Base-by-base conservation (phyloP, 2,113 vertebrate species). In the Oryzias celebensis region DNA sequence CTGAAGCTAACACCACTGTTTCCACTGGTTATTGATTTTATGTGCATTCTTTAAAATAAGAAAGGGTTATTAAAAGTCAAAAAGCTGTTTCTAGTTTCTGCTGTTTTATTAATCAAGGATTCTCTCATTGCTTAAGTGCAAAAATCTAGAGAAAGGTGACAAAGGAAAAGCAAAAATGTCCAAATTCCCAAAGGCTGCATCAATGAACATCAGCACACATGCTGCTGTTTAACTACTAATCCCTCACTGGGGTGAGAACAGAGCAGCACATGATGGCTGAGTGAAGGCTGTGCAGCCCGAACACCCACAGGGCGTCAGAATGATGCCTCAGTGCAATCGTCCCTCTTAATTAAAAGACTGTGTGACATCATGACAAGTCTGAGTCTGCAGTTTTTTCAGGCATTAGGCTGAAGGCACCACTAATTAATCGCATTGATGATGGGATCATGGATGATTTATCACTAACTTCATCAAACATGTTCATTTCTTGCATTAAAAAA, bases 121-220 rank as follows among this genome's bases (percentile, higher is more conserved):
- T 28, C 4, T 28, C 26, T 28, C 5, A 28, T 28, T 8, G 8
- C 12, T 36, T 36, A 36, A 10, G 10, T 36, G 36, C 36, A 36
- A 36, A 36, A 36, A 36, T 12, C 36, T 12, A 36, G 8, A 36
- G 36, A 36, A 36, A 10, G 10, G 23, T 0, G 55, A 42, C 61
- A 63, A 45, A 67, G 62, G 76, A 78, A 62, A 58, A 64, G 72
- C 81, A 74, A 78, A 85, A 87, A 84, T 82, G 14, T 80, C 75
- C 76, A 75, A 14, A 57, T 57, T 80, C 80, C 84, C 81, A 23
- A 64, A 75, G 76, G 80, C 73, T 51, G 67, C 81, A 81, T 85
- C 73, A 22, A 16, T 3, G 82, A 66, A 78, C 71, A 57, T 57
- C 52, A 26, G 57, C 14, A 53, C 44, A 57, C 44, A 65, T 60